These are phyloP conservation scores for Myanophis thanlyinensis DNA, from an alignment of 2,113 vertebrate species.

Conservation along the genomic window DNA sequence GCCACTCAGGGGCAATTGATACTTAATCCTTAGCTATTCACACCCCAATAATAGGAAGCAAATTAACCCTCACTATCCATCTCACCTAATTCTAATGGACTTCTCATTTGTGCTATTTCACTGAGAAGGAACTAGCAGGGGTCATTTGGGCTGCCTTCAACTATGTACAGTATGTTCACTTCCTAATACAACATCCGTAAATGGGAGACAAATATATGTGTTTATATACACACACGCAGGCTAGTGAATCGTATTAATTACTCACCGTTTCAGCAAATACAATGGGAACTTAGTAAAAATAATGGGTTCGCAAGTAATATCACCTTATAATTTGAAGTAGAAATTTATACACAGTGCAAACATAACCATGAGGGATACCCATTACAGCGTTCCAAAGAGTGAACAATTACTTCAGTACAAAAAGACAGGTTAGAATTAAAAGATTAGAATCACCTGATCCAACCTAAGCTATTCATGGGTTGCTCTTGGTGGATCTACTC, in stretches of 20 bases:
- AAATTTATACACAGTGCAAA: not conserved
- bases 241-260: not conserved
- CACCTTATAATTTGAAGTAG: not conserved
- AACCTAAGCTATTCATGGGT: not conserved
- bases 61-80: slow-evolving; percentile 22
- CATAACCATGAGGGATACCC: not conserved
- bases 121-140: not conserved
- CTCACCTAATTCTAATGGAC: slow-evolving; percentile 31
- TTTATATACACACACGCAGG: not conserved
- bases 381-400: not conserved
- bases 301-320: not conserved
- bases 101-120: slow-evolving; percentile 2
- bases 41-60: slow-evolving; percentile 25
- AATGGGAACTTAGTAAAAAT: not conserved
- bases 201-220: not conserved
- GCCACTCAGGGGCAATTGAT: slow-evolving; percentile 28
- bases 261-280: not conserved
- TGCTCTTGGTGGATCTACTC: not conserved
- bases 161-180: not conserved
- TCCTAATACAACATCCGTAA: not conserved
- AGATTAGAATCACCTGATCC: not conserved
- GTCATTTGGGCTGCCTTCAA: not conserved
- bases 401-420: not conserved
- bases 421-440: not conserved
- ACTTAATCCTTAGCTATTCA: slow-evolving; percentile 31